phyloP scores from a whole-genome alignment of 2,797 vertebrate genomes.

The Euthynnus affinis region DNA sequence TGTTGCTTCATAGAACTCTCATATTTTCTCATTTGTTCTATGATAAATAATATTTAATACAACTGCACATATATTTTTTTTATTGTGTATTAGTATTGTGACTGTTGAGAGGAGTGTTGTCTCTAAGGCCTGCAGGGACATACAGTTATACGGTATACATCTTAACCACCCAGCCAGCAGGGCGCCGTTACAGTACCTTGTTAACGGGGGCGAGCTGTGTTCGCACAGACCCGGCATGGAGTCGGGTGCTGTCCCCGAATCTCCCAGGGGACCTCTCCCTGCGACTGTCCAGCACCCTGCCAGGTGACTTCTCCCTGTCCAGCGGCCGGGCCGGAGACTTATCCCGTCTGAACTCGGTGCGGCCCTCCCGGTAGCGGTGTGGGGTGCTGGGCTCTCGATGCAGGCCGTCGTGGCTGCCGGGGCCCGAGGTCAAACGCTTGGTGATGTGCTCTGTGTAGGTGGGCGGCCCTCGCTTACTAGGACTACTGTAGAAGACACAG shows the following conservation, averaged over 20 bases:
- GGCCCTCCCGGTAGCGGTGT: conserved; percentile 96
- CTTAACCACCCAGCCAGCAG: background rate
- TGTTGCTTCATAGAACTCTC: background rate
- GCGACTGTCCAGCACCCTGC: conserved; percentile 92
- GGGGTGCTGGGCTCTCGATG: conserved; percentile 97
- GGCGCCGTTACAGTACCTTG: conserved; percentile 86
- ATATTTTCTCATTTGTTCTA: background rate
- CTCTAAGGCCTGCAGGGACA: background rate
- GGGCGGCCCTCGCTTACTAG: conserved; percentile 96
- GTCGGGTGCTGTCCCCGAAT: conserved; percentile 93
- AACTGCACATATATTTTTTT: background rate
- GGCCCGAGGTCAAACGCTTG: conserved; percentile 94
- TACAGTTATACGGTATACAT: background rate
- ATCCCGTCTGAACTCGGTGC: conserved; percentile 96
- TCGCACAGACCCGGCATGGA: conserved; percentile 91
- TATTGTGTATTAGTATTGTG: background rate
- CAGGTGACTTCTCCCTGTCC: conserved; percentile 96
- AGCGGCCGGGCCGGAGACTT: conserved; percentile 95
- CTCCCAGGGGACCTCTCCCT: conserved; percentile 95
- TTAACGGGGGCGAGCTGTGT: conserved; percentile 97
- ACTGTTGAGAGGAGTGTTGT: background rate
- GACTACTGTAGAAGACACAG: conserved; percentile 85
- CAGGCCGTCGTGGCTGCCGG: conserved; percentile 91
- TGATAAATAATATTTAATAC: background rate
- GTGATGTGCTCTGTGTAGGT: conserved; percentile 99